Percentiles rank a stretch among this genome's conserved stretches.
These are phyloP conservation scores for Cavia porcellus DNA, from an alignment of 2,113 vertebrate genomes.

Conservation along the genomic window DNA sequence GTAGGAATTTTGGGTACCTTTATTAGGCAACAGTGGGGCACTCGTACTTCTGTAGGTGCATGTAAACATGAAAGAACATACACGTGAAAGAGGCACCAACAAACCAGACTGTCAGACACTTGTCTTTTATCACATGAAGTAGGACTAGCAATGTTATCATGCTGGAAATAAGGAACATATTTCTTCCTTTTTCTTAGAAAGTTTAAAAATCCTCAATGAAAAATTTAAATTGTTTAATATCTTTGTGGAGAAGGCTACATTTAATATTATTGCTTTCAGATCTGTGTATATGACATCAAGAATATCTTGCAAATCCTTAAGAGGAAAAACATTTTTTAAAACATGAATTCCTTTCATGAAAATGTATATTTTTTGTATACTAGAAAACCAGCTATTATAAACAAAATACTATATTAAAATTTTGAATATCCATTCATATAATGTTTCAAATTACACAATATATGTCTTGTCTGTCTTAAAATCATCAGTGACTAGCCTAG, in stretches of 20 bases:
- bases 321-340: neutral
- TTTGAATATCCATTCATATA: slow-evolving; percentile 6
- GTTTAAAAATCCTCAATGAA: neutral
- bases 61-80: neutral
- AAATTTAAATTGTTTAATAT: slow-evolving; percentile 17
- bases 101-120: neutral
- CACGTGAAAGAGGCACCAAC: neutral
- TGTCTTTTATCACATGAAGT: neutral
- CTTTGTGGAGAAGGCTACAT: slow-evolving; percentile 34
- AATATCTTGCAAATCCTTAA: slow-evolving; percentile 6
- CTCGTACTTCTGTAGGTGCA: neutral
- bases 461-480: neutral
- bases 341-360: neutral
- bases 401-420: neutral
- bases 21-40: neutral
- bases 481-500: neutral
- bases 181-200: neutral
- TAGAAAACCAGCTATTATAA: slow-evolving; percentile 38
- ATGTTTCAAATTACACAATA: neutral
- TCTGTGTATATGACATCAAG: neutral
- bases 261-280: neutral
- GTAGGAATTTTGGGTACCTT: neutral
- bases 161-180: neutral
- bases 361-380: slow-evolving; percentile 30
- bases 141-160: neutral